Evolutionary conservation across 35 echinoderm and acorn worm genomes (phyloP).

Genomic region (Patiria miniata): DNA sequence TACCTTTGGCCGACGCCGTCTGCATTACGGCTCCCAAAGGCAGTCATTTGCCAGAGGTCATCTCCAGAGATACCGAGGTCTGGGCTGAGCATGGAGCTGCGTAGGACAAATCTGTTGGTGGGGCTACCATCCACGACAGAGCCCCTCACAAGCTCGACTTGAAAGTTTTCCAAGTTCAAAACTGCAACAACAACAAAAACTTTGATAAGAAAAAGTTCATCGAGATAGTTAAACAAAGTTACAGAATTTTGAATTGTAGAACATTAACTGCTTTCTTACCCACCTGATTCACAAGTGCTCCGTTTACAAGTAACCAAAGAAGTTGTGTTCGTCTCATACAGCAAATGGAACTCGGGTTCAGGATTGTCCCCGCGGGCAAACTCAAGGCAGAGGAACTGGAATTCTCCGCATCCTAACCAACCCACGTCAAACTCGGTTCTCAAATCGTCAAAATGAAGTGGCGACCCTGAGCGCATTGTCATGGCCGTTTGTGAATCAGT

Average conservation of each 20-base stretch:
- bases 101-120: constrained; percentile 54
- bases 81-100: constrained; percentile 36
- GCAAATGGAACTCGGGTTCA: constrained; percentile 37
- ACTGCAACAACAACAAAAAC: not conserved
- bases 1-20: constrained; percentile 66
- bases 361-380: constrained; percentile 66
- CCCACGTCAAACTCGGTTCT: constrained; percentile 53
- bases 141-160: constrained; percentile 21
- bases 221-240: not conserved
- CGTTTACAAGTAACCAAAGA: constrained; percentile 4
- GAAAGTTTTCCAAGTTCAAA: constrained; percentile 1
- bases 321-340: not conserved
- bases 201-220: not conserved
- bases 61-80: constrained; percentile 39
- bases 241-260: not conserved
- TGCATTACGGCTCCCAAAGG: constrained; percentile 72
- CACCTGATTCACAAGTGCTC: constrained; percentile 2
- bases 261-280: too few relatives aligned
- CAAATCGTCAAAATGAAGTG: constrained; percentile 57
- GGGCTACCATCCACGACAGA: constrained; percentile 44
- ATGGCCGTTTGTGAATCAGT: constrained; percentile 14
- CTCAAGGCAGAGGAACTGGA: constrained; percentile 76
- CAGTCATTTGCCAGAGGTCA: constrained; percentile 67
- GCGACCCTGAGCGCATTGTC: constrained; percentile 43
- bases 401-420: constrained; percentile 58